Base-by-base conservation (phyloP, 2,888 invertebrate species). In the Apeira syringaria region DNA sequence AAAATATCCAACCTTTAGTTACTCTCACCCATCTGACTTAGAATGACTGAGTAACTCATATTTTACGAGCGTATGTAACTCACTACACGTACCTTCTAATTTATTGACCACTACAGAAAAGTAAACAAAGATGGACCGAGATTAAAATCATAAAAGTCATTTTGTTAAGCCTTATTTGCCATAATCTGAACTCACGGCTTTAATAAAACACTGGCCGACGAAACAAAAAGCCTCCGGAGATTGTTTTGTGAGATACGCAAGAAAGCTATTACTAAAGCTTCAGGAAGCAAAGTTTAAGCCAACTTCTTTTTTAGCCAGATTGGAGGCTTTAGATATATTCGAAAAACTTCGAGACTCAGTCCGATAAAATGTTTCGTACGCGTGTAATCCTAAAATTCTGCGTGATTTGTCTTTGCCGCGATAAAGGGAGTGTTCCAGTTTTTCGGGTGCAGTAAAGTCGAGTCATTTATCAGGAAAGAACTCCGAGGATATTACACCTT, bases 331-430 rank as follows among this genome's bases (percentile, higher is more conserved):
- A 75, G 81, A 78, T 82, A 76, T 77, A 70, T 67, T 63, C 63
- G 65, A 68, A 72, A 74, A 83, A 80, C 62, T 82, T 82, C 68
- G 49, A 61, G 63, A 60, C 59, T 61, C 43, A 55, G 56, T 66
- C 72, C 70, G 83, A 83, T 84, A 82, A 84, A 80, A 81, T 80
- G 81, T 80, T 83, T 78, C 65, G 74, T 74, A 69, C 74, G 70
- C 70, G 62, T 76, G 79, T 83, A 83, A 85, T 83, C 80, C 80
- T 59, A 51, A 68, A 73, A 77, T 74, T 75, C 75, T 64, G 50
- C 69, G 77, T 80, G 79, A 83, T 83, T 82, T 82, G 79, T 84
- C 73, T 79, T 64, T 53, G 57, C 61, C 58, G 59, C 66, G 82
- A 81, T 82, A 81, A 74, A 64, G 56, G 51, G 50, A 61, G 58